Conservation (phyloP, 2,113 vertebrate genomes). For the Sebastes schlegelii region DNA sequence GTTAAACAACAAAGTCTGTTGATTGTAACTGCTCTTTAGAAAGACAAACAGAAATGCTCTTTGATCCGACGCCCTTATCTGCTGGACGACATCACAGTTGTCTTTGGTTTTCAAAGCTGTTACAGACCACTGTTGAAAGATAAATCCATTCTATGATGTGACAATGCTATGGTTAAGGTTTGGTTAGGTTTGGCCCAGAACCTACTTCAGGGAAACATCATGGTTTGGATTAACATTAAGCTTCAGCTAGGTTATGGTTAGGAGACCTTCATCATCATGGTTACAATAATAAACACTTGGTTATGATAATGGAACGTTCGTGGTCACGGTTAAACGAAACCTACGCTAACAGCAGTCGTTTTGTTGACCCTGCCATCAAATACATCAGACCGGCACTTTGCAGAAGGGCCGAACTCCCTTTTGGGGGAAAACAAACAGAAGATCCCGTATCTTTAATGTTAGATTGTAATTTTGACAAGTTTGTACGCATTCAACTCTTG, state of each 20-base stretch:
- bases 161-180: not conserved
- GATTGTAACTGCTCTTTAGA: not conserved
- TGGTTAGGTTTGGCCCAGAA: not conserved
- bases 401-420: too few relatives aligned
- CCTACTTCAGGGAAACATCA: not conserved
- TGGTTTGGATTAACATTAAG: not conserved
- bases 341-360: not conserved
- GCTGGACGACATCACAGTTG: not conserved
- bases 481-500: too few relatives aligned
- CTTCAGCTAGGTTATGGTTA: not conserved
- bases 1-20: not conserved
- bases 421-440: too few relatives aligned
- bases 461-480: too few relatives aligned
- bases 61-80: not conserved
- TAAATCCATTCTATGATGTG: not conserved
- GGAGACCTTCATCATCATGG: too few relatives aligned
- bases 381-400: too few relatives aligned
- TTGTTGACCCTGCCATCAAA: not conserved
- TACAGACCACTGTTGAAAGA: not conserved
- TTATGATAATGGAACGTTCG: not conserved
- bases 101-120: not conserved
- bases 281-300: too few relatives aligned
- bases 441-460: too few relatives aligned
- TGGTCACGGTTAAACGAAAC: not conserved
- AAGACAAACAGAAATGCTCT: not conserved